Evolutionary conservation across 2,113 vertebrate genomes (phyloP).

Genomic region (Prunella himalayana): DNA sequence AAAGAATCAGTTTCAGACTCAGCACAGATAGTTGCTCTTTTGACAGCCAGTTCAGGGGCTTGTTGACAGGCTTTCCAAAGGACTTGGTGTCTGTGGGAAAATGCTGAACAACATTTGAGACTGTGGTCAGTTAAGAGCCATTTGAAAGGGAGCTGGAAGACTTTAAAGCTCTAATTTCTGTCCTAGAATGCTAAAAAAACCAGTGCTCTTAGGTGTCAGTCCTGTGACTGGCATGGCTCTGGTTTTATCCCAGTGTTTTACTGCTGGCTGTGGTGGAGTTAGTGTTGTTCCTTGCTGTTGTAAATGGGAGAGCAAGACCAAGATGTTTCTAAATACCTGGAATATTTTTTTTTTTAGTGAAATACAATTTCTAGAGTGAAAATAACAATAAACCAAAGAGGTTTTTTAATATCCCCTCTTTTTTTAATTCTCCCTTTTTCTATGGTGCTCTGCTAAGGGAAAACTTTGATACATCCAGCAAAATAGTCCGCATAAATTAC

Average conservation of each 20-base stretch:
- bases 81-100: accelerated
- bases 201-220: neutral
- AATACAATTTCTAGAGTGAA: neutral
- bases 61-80: neutral
- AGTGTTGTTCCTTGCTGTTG: neutral
- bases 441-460: neutral
- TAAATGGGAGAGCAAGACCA: neutral
- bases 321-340: neutral
- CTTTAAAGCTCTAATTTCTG: neutral
- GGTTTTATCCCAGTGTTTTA: neutral
- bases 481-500: neutral
- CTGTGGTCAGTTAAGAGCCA: neutral
- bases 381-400: neutral
- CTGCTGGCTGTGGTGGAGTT: neutral
- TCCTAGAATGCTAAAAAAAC: neutral
- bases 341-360: neutral
- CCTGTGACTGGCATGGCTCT: neutral
- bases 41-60: neutral
- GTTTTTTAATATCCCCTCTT: neutral
- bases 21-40: neutral
- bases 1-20: neutral
- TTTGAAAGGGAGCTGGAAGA: neutral
- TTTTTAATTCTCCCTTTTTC: neutral
- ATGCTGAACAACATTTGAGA: neutral
- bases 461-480: neutral